Evolutionary conservation across 2,797 vertebrate genomes (phyloP).

Genomic region (Gymnocypris eckloni): DNA sequence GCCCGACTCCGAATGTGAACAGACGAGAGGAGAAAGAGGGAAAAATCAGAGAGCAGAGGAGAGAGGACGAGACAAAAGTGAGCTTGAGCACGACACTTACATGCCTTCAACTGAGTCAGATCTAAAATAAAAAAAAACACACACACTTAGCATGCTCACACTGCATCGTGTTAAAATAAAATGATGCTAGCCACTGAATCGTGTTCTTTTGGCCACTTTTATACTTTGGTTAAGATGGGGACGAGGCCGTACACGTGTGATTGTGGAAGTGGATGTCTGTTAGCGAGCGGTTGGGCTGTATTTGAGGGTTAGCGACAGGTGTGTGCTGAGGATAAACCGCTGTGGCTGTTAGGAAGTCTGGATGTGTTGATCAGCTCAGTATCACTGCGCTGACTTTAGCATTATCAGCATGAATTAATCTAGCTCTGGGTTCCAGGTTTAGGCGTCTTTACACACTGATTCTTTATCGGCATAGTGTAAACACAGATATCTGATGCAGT

Average conservation of each 20-base stretch:
- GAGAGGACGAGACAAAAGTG: slow-evolving; percentile 29
- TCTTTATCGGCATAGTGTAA: not conserved
- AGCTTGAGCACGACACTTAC: slow-evolving; percentile 83
- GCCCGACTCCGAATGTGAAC: slow-evolving; percentile 1
- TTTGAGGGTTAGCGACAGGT: slow-evolving; percentile 29
- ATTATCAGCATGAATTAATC: slow-evolving; percentile 9
- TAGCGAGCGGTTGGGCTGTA: not conserved
- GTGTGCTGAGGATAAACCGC: not conserved
- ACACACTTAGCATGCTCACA: slow-evolving; percentile 82
- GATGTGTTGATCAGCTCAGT: not conserved
- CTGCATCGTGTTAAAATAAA: slow-evolving; percentile 20
- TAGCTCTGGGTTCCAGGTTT: slow-evolving; percentile 1
- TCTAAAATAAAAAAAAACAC: slow-evolving; percentile 86
- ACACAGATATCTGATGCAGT: not conserved
- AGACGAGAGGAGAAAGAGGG: not conserved
- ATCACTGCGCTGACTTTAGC: not conserved
- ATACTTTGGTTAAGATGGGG: slow-evolving; percentile 19
- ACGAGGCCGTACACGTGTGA: not conserved
- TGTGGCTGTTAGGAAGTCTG: slow-evolving; percentile 14
- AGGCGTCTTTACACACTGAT: not conserved
- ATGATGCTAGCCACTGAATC: not conserved
- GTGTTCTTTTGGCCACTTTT: not conserved
- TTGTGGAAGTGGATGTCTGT: slow-evolving; percentile 12
- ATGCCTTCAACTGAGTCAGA: slow-evolving; percentile 89
- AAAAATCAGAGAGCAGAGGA: slow-evolving; percentile 11